Evolutionary conservation across 1,140 invertebrate genomes (phyloP), one percentile per base, ranked within the genome.

Genomic region (Samia ricini): DNA sequence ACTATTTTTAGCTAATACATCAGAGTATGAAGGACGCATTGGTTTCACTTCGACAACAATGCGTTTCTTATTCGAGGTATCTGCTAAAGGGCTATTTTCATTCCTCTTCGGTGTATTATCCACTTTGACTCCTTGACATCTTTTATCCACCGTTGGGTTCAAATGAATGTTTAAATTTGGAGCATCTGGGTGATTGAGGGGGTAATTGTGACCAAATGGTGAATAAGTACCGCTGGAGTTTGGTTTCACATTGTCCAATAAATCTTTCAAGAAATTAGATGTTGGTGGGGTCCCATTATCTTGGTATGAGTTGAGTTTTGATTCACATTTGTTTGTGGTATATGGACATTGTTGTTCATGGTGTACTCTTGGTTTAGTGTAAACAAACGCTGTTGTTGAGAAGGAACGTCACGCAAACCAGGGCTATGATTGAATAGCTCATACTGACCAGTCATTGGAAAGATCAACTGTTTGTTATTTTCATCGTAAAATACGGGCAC

Each of bases 1-100:
- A n/a, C 89, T 91, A 55, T 93, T 94, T 83, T 96, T 96, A 15
- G 94, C 94, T 12, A 96, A 72, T 8, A 97, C 95, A 88, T 96
- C 95, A 1, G 96, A 97, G 81, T 96, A 97, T 21, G 94, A 94
- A 20, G 95, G 95, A 60, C 95, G 90, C 95, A 96, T 96, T 4
- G 95, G 95, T 76, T 95, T 96, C 0, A 97, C 95, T 91, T 96
- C 95, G 22, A 95, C 95, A 0, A 96, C 93, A 76, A 95, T 95
- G 23, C 95, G 91, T 56, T 93, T 93, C 77, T 96, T 96, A 33
- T 95, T 96, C 36, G 79, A 89, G 63, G 81, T 90, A 73, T 91
- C 73, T 83, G 86, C 72, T 64, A 85, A 60, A 18, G 83, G 77
- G 71, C 74, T 88, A 77, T 76, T 81, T 59, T 83, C 78, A 77